phyloP scores from a whole-genome alignment of 2,888 invertebrate species.

The Pachymerium ferrugineum region DNA sequence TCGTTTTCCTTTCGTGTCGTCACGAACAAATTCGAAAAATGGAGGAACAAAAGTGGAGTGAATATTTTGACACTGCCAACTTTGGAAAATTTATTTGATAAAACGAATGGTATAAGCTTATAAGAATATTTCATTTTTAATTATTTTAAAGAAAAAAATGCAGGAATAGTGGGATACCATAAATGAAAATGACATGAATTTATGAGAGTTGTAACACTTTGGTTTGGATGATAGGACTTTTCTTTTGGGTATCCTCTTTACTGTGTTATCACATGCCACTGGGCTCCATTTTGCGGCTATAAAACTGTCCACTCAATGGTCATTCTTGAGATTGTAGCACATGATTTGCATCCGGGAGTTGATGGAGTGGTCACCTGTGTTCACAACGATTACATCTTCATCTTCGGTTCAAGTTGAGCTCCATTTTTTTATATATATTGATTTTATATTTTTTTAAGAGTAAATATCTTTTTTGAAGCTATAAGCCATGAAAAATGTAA shows the following conservation, averaged over 20 bases:
- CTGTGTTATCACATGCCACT: slow-evolving; percentile 13
- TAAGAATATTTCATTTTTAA: too few relatives aligned
- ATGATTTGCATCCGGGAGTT: background rate
- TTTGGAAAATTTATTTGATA: too few relatives aligned
- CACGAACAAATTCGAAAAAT: too few relatives aligned
- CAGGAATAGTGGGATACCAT: too few relatives aligned
- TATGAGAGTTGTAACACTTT: too few relatives aligned
- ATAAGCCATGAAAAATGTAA: background rate
- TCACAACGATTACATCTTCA: slow-evolving; percentile 2
- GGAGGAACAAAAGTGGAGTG: too few relatives aligned
- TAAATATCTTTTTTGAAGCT: background rate
- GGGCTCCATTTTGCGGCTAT: slow-evolving; percentile 10
- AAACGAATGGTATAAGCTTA: too few relatives aligned
- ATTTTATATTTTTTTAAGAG: background rate
- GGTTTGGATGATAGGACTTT: too few relatives aligned
- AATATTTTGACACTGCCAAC: too few relatives aligned
- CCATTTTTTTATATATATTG: background rate
- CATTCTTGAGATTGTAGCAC: background rate
- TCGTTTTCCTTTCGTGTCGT: too few relatives aligned
- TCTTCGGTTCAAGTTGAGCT: background rate
- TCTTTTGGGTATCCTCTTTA: background rate
- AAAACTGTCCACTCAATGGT: background rate
- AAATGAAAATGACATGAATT: too few relatives aligned
- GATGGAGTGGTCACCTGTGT: slow-evolving; percentile 18
- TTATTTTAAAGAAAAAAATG: too few relatives aligned